A percentile compares a stretch with the other conserved stretches of the same genome.
Evolutionary conservation across 1,140 invertebrate species (phyloP).

Genomic region (Bombus impatiens): DNA sequence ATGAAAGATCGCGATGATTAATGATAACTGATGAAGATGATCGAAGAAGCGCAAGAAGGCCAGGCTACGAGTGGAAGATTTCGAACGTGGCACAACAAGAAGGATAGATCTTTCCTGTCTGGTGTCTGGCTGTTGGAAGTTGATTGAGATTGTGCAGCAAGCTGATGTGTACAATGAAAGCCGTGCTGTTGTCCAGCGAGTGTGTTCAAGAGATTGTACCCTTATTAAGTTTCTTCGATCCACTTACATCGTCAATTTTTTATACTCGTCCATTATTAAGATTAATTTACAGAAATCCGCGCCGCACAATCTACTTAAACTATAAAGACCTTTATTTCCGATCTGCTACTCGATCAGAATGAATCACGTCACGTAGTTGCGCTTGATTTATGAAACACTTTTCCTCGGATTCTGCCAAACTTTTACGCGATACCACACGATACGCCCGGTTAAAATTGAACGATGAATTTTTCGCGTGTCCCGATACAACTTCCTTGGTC

Average conservation of each 20-base stretch:
- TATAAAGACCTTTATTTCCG: neutral
- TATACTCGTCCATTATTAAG: neutral
- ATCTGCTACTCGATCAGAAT: neutral
- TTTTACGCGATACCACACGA: neutral
- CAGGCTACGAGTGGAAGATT: neutral
- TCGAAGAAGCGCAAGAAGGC: constrained; percentile 1
- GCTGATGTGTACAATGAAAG: neutral
- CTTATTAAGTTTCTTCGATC: neutral
- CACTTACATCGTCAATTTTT: neutral
- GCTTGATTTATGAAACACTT: constrained; percentile 28
- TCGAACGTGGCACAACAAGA: neutral
- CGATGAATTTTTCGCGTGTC: constrained; percentile 8
- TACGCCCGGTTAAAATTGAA: constrained; percentile 1
- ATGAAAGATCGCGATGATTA: constrained; percentile 20
- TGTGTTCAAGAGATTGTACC: neutral
- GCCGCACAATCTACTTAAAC: neutral
- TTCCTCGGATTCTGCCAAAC: constrained; percentile 4
- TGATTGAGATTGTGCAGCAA: constrained; percentile 15
- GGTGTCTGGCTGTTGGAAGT: neutral
- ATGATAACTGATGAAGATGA: constrained; percentile 34
- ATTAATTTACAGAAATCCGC: neutral
- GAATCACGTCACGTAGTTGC: neutral
- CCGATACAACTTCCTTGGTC: neutral
- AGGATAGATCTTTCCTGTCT: constrained; percentile 8
- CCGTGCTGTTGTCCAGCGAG: neutral